Conservation (phyloP, 2,888 invertebrate genomes). For the Omphaloscelis lunosa region DNA sequence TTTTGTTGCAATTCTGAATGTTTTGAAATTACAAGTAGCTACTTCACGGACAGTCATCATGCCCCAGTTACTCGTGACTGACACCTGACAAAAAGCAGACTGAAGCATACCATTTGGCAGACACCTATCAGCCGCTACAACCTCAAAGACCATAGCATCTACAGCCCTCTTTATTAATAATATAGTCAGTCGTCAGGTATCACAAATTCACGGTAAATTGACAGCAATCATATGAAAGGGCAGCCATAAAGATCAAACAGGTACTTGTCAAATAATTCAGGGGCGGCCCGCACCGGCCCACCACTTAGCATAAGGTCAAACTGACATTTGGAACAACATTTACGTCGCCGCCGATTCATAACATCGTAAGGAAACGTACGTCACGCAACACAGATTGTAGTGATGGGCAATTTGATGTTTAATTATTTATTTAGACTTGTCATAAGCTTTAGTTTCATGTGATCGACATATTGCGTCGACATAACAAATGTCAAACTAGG, state of each 20-base stretch:
- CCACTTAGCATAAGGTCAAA: conserved; percentile 89
- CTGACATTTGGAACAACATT: conserved; percentile 89
- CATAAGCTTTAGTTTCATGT: background rate
- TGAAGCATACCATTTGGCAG: background rate
- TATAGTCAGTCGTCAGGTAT: conserved; percentile 57
- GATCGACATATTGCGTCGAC: background rate
- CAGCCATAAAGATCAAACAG: conserved; percentile 86
- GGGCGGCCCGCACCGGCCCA: conserved; percentile 72
- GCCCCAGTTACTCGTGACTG: no score
- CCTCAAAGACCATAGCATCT: conserved; percentile 3
- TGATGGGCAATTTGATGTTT: conserved; percentile 64
- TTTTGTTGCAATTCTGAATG: background rate
- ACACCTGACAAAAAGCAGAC: background rate
- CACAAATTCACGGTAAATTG: conserved; percentile 78
- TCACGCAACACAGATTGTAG: conserved; percentile 80
- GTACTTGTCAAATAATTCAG: conserved; percentile 82
- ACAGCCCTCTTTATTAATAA: conserved; percentile 33
- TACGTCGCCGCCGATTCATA: conserved; percentile 81
- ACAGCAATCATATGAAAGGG: conserved; percentile 86
- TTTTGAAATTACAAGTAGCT: background rate
- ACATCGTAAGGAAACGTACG: conserved; percentile 74
- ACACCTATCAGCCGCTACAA: background rate
- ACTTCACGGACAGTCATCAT: background rate
- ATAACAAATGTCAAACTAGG: background rate
- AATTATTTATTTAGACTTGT: conserved; percentile 33